Conservation (phyloP, 2,797 vertebrate species). For the Diplodus sargus region DNA sequence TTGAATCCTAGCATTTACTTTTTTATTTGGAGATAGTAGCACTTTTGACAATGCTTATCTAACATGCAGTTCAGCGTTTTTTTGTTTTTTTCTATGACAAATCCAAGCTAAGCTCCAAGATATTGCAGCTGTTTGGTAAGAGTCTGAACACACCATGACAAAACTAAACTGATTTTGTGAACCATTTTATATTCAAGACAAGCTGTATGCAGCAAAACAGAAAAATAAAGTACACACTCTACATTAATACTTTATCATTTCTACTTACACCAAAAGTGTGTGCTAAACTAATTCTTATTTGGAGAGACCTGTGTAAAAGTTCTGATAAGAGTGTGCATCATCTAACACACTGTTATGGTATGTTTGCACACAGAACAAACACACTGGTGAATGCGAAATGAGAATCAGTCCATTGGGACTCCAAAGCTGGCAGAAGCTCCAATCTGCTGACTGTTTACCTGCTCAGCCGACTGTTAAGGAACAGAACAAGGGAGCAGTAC, state of each 20-base stretch:
- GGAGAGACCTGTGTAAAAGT: slow-evolving; percentile 3
- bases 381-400: slow-evolving; percentile 19
- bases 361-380: slow-evolving; percentile 29
- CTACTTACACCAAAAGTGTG: background rate
- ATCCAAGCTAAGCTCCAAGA: background rate
- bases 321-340: background rate
- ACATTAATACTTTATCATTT: background rate
- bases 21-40: slow-evolving; percentile 5
- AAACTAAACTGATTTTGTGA: slow-evolving; percentile 16
- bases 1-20: background rate
- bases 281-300: slow-evolving; percentile 10
- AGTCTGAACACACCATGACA: slow-evolving; percentile 1
- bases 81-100: background rate
- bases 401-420: slow-evolving; percentile 28
- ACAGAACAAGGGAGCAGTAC: background rate
- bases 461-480: slow-evolving; percentile 16
- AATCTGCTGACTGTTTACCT: slow-evolving; percentile 19
- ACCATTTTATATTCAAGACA: slow-evolving; percentile 42
- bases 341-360: slow-evolving; percentile 4
- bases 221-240: background rate
- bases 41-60: slow-evolving; percentile 9
- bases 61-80: background rate
- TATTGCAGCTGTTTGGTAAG: background rate
- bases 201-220: too few relatives aligned
- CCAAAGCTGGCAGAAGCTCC: slow-evolving; percentile 17